Percentiles rank a stretch among this genome's conserved stretches.
phyloP scores from a whole-genome alignment of 2,113 vertebrate species.

The Narcine bancroftii region DNA sequence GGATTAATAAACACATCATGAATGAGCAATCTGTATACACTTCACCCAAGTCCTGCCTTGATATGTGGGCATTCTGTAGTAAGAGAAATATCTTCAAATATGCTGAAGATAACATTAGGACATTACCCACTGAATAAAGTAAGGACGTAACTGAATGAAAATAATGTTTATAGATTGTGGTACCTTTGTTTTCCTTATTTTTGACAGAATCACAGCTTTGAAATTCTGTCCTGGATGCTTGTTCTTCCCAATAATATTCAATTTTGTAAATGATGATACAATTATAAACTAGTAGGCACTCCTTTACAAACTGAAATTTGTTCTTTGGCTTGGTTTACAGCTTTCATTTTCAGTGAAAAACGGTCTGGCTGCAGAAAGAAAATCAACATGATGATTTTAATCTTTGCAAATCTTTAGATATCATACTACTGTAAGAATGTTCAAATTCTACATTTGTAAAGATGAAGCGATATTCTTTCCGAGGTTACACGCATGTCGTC shows the following conservation, averaged over 20 bases:
- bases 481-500: constrained; percentile 30
- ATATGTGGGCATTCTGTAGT: background rate
- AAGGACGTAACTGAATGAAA: background rate
- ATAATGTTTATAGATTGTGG: background rate
- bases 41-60: background rate
- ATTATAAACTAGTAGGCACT: background rate
- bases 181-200: background rate
- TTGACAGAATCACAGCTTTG: background rate
- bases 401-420: constrained; percentile 19
- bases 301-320: background rate
- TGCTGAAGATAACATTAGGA: background rate
- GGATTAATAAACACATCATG: background rate
- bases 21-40: background rate
- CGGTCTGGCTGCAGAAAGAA: background rate
- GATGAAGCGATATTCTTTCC: constrained; percentile 17
- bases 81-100: background rate
- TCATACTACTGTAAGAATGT: constrained; percentile 5
- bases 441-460: background rate
- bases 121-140: too few species aligned
- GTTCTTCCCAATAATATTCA: background rate
- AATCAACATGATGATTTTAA: constrained; percentile 23
- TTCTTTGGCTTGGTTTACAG: background rate
- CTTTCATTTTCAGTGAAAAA: constrained; percentile 22
- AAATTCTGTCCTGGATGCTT: background rate
- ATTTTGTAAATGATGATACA: background rate